phyloP scores from a whole-genome alignment of 2,797 vertebrate genomes.

The Halcyon leucocephala region DNA sequence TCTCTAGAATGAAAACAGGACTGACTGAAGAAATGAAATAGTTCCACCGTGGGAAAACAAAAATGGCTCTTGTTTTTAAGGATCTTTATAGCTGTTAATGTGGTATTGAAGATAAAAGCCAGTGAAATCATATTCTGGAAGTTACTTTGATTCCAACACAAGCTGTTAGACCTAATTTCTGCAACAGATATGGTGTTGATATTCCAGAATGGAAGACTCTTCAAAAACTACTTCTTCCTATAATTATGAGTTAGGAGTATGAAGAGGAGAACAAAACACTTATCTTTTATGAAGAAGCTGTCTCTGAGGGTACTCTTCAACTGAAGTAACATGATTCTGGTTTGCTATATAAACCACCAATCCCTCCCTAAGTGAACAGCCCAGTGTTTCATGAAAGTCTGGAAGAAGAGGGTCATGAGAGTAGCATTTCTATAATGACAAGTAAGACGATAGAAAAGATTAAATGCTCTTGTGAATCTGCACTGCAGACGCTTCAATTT shows the following conservation, averaged over 20 bases:
- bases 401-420: background rate
- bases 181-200: background rate
- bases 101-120: background rate
- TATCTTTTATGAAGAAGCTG: background rate
- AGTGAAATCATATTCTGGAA: background rate
- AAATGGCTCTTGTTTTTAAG: background rate
- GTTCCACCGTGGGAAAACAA: background rate
- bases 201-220: background rate
- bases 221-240: background rate
- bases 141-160: background rate
- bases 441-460: background rate
- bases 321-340: background rate
- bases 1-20: background rate
- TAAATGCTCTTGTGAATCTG: background rate
- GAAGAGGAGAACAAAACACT: background rate
- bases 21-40: background rate
- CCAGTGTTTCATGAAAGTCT: background rate
- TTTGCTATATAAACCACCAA: background rate
- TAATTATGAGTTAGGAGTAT: background rate
- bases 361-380: background rate
- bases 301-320: background rate
- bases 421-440: background rate
- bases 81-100: background rate
- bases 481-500: background rate
- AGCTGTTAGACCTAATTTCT: background rate